These are phyloP conservation scores for Scelioninae gen. 1 DNA, from an alignment of 2,888 invertebrate genomes.

Conservation along the genomic window DNA sequence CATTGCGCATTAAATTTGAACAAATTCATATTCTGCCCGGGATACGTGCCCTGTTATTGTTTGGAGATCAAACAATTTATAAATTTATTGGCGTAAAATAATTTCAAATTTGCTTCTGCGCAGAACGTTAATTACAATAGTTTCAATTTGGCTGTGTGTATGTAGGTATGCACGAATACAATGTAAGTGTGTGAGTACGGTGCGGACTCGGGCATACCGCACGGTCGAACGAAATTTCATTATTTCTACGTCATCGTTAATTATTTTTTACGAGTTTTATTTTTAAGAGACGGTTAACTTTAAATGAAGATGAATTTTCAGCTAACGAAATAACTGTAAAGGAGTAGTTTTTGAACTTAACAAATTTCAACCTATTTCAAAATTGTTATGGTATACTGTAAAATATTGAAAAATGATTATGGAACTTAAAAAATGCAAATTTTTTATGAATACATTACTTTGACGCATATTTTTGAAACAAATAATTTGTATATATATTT, in stretches of 20 bases:
- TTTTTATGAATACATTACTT: too few relatives aligned
- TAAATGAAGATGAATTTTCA: not conserved
- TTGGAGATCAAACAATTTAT: constrained; percentile 54
- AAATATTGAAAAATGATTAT: too few relatives aligned
- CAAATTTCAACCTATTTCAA: not conserved
- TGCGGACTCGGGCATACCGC: not conserved
- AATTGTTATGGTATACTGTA: too few relatives aligned
- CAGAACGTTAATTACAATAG: constrained; percentile 37
- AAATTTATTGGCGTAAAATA: constrained; percentile 58
- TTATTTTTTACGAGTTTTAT: constrained; percentile 4
- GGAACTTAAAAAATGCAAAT: too few relatives aligned
- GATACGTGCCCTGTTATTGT: constrained; percentile 44
- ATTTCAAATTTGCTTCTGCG: constrained; percentile 44
- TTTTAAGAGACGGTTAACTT: not conserved
- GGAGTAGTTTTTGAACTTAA: not conserved
- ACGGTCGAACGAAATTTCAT: constrained; percentile 16
- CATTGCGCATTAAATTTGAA: constrained; percentile 59
- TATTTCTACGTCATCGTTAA: constrained; percentile 28
- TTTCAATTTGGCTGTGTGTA: not conserved
- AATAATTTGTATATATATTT: too few relatives aligned
- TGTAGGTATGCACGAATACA: not conserved
- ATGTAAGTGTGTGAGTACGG: not conserved
- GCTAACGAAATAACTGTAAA: not conserved
- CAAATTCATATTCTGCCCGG: constrained; percentile 52
- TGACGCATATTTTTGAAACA: too few relatives aligned